A percentile compares a stretch with the other conserved stretches of the same genome.
phyloP scores from a whole-genome alignment of 1,140 invertebrate species.

The Zaprionus ornatus region DNA sequence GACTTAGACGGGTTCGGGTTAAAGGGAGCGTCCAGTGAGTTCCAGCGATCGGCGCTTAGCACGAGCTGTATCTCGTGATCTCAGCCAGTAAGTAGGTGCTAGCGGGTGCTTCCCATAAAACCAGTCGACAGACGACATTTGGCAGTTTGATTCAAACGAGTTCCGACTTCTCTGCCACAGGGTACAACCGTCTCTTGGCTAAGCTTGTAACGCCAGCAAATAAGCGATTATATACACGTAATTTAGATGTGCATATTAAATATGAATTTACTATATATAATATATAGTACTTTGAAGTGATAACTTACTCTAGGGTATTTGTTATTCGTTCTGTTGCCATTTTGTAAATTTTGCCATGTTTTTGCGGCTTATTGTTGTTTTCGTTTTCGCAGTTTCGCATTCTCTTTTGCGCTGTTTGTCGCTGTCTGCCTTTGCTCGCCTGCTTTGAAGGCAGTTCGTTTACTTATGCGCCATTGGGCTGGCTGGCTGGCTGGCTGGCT shows the following conservation, averaged over 20 bases:
- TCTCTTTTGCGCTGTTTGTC: slow-evolving; percentile 23
- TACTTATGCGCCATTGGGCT: slow-evolving; percentile 39
- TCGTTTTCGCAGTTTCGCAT: slow-evolving; percentile 25
- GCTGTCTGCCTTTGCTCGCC: slow-evolving; percentile 13
- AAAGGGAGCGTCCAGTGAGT: background rate
- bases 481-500: slow-evolving; percentile 21
- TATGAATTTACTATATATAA: background rate
- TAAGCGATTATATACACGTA: background rate
- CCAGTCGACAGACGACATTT: slow-evolving; percentile 36
- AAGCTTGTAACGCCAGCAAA: background rate
- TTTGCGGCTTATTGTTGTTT: slow-evolving; percentile 22
- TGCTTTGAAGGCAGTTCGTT: slow-evolving; percentile 71
- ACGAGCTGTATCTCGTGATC: slow-evolving; percentile 75
- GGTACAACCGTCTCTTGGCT: background rate
- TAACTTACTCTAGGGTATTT: background rate
- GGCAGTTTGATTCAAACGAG: slow-evolving; percentile 27
- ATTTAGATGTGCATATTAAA: background rate
- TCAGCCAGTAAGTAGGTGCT: slow-evolving; percentile 5
- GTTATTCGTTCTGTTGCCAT: background rate
- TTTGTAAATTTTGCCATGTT: background rate
- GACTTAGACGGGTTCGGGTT: background rate
- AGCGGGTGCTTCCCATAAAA: slow-evolving; percentile 61
- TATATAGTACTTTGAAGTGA: background rate
- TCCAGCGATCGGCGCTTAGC: slow-evolving; percentile 49
- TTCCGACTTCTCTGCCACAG: slow-evolving; percentile 51